Evolutionary conservation across 2,888 invertebrate species (phyloP).

Genomic region (Cynaeus angustus): DNA sequence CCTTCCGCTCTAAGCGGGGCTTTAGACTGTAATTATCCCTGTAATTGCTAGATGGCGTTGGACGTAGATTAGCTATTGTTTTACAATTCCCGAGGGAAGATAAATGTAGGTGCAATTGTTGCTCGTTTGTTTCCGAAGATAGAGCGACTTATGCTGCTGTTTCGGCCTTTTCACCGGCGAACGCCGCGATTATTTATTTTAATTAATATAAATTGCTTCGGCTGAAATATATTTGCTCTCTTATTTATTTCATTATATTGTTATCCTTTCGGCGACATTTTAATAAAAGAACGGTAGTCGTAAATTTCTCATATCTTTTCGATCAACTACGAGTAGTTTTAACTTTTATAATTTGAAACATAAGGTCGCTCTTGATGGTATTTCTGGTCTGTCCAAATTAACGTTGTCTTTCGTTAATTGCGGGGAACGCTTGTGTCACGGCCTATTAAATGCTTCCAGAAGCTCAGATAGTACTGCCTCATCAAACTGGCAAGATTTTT

Average conservation of each 20-base stretch:
- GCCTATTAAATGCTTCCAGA: conserved; percentile 34
- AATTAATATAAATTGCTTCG: conserved; percentile 55
- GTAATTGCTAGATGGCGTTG: conserved; percentile 71
- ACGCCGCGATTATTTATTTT: conserved; percentile 53
- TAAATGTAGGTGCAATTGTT: conserved; percentile 70
- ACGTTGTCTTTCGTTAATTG: conserved; percentile 45
- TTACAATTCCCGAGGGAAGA: conserved; percentile 68
- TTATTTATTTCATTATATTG: too few relatives aligned
- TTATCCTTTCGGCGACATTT: conserved; percentile 2
- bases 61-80: conserved; percentile 71
- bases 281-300: conserved; percentile 38
- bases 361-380: conserved; percentile 36
- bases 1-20: conserved; percentile 52
- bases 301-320: conserved; percentile 39
- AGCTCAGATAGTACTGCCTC: conserved; percentile 8
- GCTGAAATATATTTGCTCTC: conserved; percentile 8
- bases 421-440: conserved; percentile 44
- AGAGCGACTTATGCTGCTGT: conserved; percentile 66
- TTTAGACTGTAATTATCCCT: conserved; percentile 67
- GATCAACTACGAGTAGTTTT: conserved; percentile 36
- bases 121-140: conserved; percentile 70
- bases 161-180: conserved; percentile 41
- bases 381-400: conserved; percentile 34
- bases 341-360: conserved; percentile 48
- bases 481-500: conserved; percentile 13